Conservation (phyloP, 2,797 vertebrate genomes). For the Ammospiza maritima region DNA sequence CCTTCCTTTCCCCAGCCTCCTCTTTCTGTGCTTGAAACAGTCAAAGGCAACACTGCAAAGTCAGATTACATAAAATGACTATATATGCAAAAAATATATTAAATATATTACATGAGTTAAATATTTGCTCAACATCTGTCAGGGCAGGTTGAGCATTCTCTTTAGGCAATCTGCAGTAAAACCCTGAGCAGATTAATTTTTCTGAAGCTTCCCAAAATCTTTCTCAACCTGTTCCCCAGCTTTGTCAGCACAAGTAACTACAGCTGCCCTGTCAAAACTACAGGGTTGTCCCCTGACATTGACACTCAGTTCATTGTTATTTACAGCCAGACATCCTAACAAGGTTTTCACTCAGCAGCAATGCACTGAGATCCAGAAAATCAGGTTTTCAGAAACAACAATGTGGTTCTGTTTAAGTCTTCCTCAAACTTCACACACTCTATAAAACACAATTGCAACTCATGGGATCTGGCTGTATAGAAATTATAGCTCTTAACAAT, state of each 20-base stretch:
- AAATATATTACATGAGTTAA: neutral
- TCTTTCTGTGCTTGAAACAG: neutral
- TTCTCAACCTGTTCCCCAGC: neutral
- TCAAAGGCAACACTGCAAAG: neutral
- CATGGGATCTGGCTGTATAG: neutral
- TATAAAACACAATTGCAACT: neutral
- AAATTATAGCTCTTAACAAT: neutral
- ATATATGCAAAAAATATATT: neutral
- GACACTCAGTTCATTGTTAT: neutral
- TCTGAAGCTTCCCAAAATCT: neutral
- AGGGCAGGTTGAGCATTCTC: neutral
- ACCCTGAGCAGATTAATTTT: neutral
- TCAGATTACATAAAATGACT: neutral
- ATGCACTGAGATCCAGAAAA: neutral
- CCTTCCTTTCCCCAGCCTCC: neutral
- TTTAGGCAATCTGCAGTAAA: neutral
- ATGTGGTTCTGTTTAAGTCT: neutral
- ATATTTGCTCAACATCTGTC: neutral
- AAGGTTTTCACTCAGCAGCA: neutral
- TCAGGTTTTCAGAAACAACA: neutral
- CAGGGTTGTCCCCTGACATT: neutral
- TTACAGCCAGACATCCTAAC: neutral
- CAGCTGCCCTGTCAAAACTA: neutral
- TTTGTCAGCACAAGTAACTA: neutral
- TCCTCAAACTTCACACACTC: neutral